These are phyloP conservation scores for Agrochola circellaris DNA, from an alignment of 2,888 invertebrate species.

Conservation along the genomic window DNA sequence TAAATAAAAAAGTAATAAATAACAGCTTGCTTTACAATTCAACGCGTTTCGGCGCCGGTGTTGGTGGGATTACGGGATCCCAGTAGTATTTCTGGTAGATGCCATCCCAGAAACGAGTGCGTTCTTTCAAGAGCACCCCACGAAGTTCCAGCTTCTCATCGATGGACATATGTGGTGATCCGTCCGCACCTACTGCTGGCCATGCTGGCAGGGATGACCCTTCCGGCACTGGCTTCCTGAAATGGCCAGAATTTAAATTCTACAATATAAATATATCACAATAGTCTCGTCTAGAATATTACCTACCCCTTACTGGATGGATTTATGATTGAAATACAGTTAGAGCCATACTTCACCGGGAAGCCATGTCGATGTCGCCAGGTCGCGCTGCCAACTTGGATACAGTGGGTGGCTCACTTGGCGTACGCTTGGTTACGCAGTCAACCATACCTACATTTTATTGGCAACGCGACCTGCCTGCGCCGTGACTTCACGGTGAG, in stretches of 20 bases:
- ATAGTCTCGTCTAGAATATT: too few relatives aligned
- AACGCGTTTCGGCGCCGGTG: slow-evolving; percentile 20
- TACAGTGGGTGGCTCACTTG: too few relatives aligned
- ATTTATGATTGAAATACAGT: neutral
- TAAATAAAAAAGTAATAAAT: neutral
- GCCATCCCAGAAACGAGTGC: slow-evolving; percentile 64
- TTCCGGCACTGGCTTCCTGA: slow-evolving; percentile 31
- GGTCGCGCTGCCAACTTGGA: too few relatives aligned
- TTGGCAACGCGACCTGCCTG: too few relatives aligned
- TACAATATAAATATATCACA: neutral
- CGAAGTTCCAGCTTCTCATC: slow-evolving; percentile 54
- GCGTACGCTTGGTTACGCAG: too few relatives aligned
- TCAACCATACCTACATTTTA: too few relatives aligned
- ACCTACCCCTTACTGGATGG: too few relatives aligned
- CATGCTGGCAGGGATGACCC: slow-evolving; percentile 53
- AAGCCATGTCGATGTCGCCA: too few relatives aligned
- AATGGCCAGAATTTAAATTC: neutral
- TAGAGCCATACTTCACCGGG: too few relatives aligned
- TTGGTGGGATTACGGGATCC: slow-evolving; percentile 24
- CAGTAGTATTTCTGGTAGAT: slow-evolving; percentile 62
- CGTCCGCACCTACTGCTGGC: slow-evolving; percentile 55
- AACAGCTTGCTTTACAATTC: slow-evolving; percentile 18
- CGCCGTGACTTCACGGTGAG: too few relatives aligned
- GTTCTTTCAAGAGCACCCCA: slow-evolving; percentile 42
- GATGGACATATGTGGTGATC: slow-evolving; percentile 66